Percentiles rank a stretch among this genome's conserved stretches.
Conservation (phyloP, 2,113 vertebrate species). For the Ammodytes marinus region DNA sequence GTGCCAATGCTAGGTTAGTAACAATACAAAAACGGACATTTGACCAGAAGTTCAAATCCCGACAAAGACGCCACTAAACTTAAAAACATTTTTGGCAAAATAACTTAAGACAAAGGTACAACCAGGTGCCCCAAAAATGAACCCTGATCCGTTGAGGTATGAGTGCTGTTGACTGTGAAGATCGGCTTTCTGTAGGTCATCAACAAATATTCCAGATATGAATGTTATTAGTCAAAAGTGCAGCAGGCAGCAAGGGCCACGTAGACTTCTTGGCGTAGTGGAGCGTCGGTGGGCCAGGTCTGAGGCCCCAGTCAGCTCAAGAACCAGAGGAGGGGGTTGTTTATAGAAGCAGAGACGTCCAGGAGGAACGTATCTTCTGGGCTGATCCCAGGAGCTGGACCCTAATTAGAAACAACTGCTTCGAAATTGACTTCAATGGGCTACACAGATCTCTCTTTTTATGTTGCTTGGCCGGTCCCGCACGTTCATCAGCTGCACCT, state of each 20-base stretch:
- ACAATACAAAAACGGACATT: neutral
- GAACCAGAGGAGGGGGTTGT: conserved; percentile 78
- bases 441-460: conserved; percentile 78
- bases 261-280: conserved; percentile 66
- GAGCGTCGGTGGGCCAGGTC: conserved; percentile 49
- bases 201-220: conserved; percentile 63
- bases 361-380: conserved; percentile 84
- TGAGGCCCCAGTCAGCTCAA: conserved; percentile 75
- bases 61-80: neutral
- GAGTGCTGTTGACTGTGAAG: neutral
- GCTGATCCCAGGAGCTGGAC: conserved; percentile 82
- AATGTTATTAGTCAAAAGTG: conserved; percentile 66
- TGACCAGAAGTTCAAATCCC: neutral
- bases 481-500: conserved; percentile 81
- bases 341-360: conserved; percentile 85
- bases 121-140: conserved; percentile 8
- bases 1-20: neutral
- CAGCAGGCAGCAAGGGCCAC: conserved; percentile 28
- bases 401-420: conserved; percentile 87
- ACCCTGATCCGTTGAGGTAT: conserved; percentile 1
- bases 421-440: conserved; percentile 79
- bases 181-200: conserved; percentile 57
- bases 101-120: neutral
- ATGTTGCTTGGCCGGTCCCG: conserved; percentile 80
- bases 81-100: neutral